A percentile compares a stretch with the other conserved stretches of the same genome.
phyloP scores from a whole-genome alignment of 2,797 vertebrate species.

The Phoebastria nigripes region DNA sequence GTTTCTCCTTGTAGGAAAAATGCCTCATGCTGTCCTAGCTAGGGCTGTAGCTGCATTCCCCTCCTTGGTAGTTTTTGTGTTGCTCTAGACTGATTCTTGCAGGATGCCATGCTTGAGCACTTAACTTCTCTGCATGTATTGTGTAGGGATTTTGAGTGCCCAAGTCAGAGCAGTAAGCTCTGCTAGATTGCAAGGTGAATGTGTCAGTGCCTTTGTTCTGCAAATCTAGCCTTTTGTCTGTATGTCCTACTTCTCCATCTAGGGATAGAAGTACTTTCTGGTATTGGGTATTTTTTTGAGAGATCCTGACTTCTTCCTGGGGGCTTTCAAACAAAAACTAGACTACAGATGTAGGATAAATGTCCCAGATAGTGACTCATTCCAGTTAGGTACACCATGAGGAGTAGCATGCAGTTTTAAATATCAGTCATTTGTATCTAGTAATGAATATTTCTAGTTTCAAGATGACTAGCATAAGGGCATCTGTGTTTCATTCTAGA shows the following conservation, averaged over 20 bases:
- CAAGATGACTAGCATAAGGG: not conserved
- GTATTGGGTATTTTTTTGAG: not conserved
- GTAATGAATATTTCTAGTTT: conserved; percentile 13
- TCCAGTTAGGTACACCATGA: not conserved
- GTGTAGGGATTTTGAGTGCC: not conserved
- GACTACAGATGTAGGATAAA: not conserved
- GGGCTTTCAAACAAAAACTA: not conserved
- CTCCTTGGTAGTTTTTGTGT: not conserved
- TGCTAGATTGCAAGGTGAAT: not conserved
- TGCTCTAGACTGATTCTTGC: not conserved
- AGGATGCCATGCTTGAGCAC: not conserved
- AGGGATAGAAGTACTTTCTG: not conserved
- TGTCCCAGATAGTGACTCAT: not conserved
- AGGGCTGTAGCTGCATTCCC: not conserved
- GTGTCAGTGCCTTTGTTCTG: not conserved
- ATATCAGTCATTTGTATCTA: not conserved
- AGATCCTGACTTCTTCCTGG: not conserved
- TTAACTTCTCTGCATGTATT: not conserved
- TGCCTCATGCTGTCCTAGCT: not conserved
- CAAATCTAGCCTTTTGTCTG: not conserved
- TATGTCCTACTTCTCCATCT: not conserved
- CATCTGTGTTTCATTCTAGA: not conserved
- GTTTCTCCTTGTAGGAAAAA: not conserved
- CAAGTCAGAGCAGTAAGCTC: not conserved
- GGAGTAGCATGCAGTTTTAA: not conserved